Evolutionary conservation across 2,797 vertebrate genomes (phyloP).

Genomic region (Natrix natrix): DNA sequence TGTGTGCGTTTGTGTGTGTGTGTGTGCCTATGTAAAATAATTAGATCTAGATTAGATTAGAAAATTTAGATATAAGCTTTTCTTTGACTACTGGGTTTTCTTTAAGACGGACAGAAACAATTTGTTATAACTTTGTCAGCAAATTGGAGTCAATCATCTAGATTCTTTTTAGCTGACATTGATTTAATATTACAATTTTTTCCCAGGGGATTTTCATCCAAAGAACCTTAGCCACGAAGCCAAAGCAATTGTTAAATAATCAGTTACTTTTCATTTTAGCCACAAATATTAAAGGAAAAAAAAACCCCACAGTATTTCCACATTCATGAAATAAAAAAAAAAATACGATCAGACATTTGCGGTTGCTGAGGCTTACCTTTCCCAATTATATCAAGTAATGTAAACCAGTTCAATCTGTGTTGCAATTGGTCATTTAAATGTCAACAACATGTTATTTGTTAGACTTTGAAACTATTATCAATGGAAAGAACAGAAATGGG

Average conservation of each 20-base stretch:
- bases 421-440: neutral
- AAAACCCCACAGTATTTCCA: slow-evolving; percentile 35
- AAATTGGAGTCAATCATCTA: neutral
- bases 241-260: slow-evolving; percentile 31
- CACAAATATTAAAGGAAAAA: slow-evolving; percentile 43
- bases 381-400: neutral
- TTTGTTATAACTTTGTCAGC: slow-evolving; percentile 9
- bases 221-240: slow-evolving; percentile 28
- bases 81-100: neutral
- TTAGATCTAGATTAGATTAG: neutral
- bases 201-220: slow-evolving; percentile 17
- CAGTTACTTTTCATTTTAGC: slow-evolving; percentile 48
- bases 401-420: neutral
- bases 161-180: neutral
- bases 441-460: neutral
- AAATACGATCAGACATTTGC: slow-evolving; percentile 3
- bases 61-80: neutral
- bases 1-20: neutral
- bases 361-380: slow-evolving; percentile 24
- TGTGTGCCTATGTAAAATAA: neutral
- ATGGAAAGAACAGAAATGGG: neutral
- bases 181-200: slow-evolving; percentile 25
- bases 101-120: neutral
- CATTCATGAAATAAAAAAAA: slow-evolving; percentile 28
- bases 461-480: neutral